phyloP scores from a whole-genome alignment of 2,113 vertebrate genomes.

The Stegostoma tigrinum region DNA sequence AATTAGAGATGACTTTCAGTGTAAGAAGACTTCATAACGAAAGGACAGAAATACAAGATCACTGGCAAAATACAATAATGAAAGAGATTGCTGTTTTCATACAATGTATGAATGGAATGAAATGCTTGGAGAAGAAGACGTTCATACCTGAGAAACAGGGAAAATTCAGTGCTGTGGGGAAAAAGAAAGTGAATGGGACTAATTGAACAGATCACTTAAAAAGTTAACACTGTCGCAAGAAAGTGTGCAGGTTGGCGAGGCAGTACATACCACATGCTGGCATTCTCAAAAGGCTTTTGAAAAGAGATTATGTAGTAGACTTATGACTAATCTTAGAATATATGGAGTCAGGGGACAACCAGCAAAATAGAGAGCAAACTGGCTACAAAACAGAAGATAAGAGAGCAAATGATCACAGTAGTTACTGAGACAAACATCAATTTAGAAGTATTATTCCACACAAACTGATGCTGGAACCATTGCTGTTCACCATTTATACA shows the following conservation, averaged over 20 bases:
- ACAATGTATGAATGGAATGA: neutral
- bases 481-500: neutral
- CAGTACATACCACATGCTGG: neutral
- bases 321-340: neutral
- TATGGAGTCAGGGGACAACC: neutral
- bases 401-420: neutral
- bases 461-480: neutral
- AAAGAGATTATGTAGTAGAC: neutral
- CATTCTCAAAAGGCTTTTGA: neutral
- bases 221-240: neutral
- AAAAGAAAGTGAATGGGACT: neutral
- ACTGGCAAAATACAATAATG: neutral
- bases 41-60: neutral
- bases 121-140: neutral
- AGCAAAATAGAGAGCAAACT: neutral
- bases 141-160: neutral
- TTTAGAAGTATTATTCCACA: neutral
- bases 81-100: neutral
- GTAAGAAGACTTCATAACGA: neutral
- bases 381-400: neutral
- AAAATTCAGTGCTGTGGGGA: neutral
- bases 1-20: neutral
- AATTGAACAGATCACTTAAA: neutral
- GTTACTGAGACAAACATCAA: neutral
- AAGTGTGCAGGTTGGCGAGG: neutral